Evolutionary conservation across 1,140 invertebrate genomes (phyloP), one percentile per base, ranked within the genome.

Genomic region (Sitobion miscanthi): DNA sequence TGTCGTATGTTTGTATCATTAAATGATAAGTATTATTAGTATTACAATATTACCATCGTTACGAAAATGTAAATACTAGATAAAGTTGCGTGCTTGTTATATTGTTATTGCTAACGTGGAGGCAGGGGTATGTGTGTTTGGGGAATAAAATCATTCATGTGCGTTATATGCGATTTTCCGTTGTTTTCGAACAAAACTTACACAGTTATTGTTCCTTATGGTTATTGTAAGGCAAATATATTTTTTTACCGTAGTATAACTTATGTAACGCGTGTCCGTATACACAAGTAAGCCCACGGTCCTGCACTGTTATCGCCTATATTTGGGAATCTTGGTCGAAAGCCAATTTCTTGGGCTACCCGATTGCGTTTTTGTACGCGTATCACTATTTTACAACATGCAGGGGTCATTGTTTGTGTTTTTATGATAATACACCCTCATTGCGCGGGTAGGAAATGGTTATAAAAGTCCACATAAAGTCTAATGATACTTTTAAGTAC

Each of bases 381-480:
- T 25, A 42, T 38, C 8, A 45, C 8, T 20, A 42, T 85, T 85
- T 85, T 85, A 85, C 83, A 25, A 45, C 38, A 20, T 17, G 35
- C 23, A 45, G 42, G 83, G 38, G 35, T 45, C 83, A 85, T 85
- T 85, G 38, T 85, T 14, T 25, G 83, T 45, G 83, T 85, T 77
- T n/a, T 77, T 30, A 85, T 8, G 42, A 85, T 85, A 85, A 83
- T 20, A 83, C 35, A 35, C 77, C 77, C 38, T 25, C 38, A 8
- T 25, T 85, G 21, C 1, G 77, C 1, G 77, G 35, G 35, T 83
- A 85, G 21, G 2, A 87, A 87, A 87, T 11, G 14, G 30, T 87
- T 47, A 49, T 87, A 87, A 87, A 87, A 49, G 9, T 87, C 14
- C 25, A 49, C 86, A 87, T 87, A 87, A 87, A 87, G 45, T 87